Conservation (phyloP, 2,888 invertebrate species). For the Harpagoxenus sublaevis region DNA sequence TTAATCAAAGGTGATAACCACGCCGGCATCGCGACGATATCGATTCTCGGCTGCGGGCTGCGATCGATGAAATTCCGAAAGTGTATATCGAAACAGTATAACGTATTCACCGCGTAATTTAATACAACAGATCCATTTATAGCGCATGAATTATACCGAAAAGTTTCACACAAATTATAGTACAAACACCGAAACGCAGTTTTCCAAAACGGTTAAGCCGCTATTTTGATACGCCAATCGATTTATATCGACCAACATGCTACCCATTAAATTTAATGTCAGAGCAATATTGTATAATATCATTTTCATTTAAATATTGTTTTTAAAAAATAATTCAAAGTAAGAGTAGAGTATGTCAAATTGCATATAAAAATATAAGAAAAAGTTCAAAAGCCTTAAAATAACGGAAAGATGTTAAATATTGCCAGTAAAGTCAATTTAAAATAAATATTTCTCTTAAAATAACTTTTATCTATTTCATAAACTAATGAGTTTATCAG, state of each 20-base stretch:
- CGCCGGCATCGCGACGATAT: neutral
- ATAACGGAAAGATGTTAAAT: too few species aligned
- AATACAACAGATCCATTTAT: slow-evolving; percentile 33
- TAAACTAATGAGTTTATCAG: neutral
- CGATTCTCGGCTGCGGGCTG: slow-evolving; percentile 18
- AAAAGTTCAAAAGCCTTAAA: neutral
- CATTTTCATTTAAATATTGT: neutral
- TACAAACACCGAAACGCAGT: slow-evolving; percentile 6
- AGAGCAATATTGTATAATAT: neutral
- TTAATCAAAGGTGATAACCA: slow-evolving; percentile 65
- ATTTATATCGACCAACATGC: neutral
- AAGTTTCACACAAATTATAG: slow-evolving; percentile 19
- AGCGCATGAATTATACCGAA: neutral
- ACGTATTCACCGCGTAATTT: slow-evolving; percentile 38
- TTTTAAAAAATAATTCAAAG: neutral
- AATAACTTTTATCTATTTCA: neutral
- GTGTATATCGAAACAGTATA: slow-evolving; percentile 44
- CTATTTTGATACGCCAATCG: neutral
- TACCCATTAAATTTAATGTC: neutral
- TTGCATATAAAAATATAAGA: neutral
- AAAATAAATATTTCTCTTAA: too few species aligned
- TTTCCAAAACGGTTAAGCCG: neutral
- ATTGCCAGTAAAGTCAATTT: too few species aligned
- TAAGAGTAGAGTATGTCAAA: neutral
- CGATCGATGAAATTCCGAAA: slow-evolving; percentile 64